These are phyloP conservation scores for Conchocele bisecta DNA, from an alignment of 2,888 invertebrate genomes.

Conservation along the genomic window DNA sequence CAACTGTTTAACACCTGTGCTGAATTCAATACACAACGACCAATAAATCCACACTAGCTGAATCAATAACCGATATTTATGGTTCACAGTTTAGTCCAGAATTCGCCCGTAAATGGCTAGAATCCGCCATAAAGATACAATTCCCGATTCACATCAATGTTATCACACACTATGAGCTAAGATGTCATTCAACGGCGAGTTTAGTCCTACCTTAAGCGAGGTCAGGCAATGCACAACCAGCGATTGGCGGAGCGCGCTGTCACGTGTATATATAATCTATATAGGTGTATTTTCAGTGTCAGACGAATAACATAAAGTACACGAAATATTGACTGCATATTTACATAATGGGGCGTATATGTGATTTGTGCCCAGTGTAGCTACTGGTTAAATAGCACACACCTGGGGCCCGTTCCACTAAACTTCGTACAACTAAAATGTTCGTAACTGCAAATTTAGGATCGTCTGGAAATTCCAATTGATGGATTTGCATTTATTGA, in stretches of 20 bases:
- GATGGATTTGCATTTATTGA: too few relatives aligned
- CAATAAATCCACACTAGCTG: not conserved
- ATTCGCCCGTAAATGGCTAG: conserved; percentile 15
- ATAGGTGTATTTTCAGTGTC: too few relatives aligned
- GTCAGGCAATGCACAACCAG: conserved; percentile 49
- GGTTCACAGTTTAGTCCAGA: not conserved
- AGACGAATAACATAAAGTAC: too few relatives aligned
- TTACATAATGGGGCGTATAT: too few relatives aligned
- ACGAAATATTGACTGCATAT: too few relatives aligned
- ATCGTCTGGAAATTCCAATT: too few relatives aligned
- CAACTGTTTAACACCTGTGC: not conserved
- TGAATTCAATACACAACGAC: conserved; percentile 9
- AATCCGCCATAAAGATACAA: conserved; percentile 32
- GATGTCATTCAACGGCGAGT: conserved; percentile 48
- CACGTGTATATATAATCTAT: conserved; percentile 59
- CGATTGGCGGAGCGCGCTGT: conserved; percentile 54
- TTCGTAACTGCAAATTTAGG: too few relatives aligned
- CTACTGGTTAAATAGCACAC: too few relatives aligned
- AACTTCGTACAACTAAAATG: too few relatives aligned
- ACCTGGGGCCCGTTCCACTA: too few relatives aligned
- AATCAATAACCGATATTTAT: not conserved
- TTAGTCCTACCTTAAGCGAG: conserved; percentile 49
- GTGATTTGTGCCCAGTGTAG: too few relatives aligned
- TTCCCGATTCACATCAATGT: too few relatives aligned
- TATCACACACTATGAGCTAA: conserved; percentile 2